Base-by-base conservation (phyloP, 2,113 vertebrate species). In the Sporophila hypoxantha region DNA sequence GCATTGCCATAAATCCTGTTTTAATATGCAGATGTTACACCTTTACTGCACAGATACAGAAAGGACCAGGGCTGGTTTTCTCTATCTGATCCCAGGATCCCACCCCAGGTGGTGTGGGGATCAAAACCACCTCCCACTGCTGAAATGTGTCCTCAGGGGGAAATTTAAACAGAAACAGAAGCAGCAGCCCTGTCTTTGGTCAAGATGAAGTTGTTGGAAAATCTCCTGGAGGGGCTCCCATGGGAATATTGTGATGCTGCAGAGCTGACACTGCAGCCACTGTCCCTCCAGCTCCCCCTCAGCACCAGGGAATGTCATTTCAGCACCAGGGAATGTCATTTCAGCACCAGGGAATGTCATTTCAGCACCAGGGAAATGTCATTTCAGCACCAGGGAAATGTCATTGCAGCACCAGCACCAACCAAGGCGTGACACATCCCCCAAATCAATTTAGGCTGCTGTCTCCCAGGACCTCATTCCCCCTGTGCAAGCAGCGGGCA, bases 221-320 rank as follows among this genome's bases (percentile, higher is more conserved):
- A 46, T 34, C 27, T 71, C 59, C 64, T 73, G 5, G 1, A 49
- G 21, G 14, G 12, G 27, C 41, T 69, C 19, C 34, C 46, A 36
- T 7, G 8, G 60, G 30, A 61, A 25, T 5, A 1, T 4, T 2
- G 25, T 5, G 39, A 8, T 53, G 57, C 37, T 67, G 62, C 41
- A 49, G 55, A 76, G 12, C 37, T 18, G 10, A 1, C 46, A 3
- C 2, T 18, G 4, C 66, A 62, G 42, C 39, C 42, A 4, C 20
- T 27, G 17, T 4, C 14, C 2, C 1, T 20, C 4, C 21, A 19
- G 1, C 1, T 37, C 41, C 44, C 14, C 6, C n/a, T 41, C 1
- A 1, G 29, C 5, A 8, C 29, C 2, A 3, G 13, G 34, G 53
- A 56, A 39, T 1, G 16, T 6, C 41, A 10, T 36, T 69, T 49